A percentile compares a stretch with the other conserved stretches of the same genome.
Evolutionary conservation across 2,797 vertebrate genomes (phyloP).

Genomic region (Kryptolebias ocellatus): DNA sequence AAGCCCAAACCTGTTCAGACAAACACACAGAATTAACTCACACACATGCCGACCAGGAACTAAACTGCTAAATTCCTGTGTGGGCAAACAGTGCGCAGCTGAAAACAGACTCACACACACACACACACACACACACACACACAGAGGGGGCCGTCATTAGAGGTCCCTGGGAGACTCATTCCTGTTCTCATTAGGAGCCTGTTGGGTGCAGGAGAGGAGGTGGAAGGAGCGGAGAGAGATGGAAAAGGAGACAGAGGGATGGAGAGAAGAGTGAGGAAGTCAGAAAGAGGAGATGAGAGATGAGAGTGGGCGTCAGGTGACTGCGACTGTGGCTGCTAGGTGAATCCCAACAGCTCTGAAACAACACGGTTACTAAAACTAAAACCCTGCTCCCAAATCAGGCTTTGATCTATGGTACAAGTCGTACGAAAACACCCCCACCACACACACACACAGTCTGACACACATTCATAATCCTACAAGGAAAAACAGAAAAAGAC

Average conservation of each 20-base stretch:
- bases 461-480: constrained; percentile 38
- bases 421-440: constrained; percentile 18
- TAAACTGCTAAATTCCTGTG: constrained; percentile 59
- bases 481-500: constrained; percentile 7
- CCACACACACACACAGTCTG: constrained; percentile 2
- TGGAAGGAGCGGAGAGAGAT: neutral
- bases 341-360: constrained; percentile 32
- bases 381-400: constrained; percentile 36
- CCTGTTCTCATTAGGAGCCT: constrained; percentile 51
- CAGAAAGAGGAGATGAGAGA: neutral
- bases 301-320: constrained; percentile 33
- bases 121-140: constrained; percentile 18
- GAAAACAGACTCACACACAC: constrained; percentile 46
- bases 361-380: constrained; percentile 45
- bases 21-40: constrained; percentile 7
- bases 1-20: neutral
- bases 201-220: constrained; percentile 23
- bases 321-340: constrained; percentile 38
- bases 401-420: constrained; percentile 38
- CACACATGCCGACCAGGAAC: constrained; percentile 17
- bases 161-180: constrained; percentile 40
- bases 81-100: constrained; percentile 48
- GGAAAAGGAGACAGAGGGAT: neutral
- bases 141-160: constrained; percentile 40
- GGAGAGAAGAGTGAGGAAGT: neutral